phyloP scores from a whole-genome alignment of 2,113 vertebrate genomes.

The Ptilorrhoa leucosticta region DNA sequence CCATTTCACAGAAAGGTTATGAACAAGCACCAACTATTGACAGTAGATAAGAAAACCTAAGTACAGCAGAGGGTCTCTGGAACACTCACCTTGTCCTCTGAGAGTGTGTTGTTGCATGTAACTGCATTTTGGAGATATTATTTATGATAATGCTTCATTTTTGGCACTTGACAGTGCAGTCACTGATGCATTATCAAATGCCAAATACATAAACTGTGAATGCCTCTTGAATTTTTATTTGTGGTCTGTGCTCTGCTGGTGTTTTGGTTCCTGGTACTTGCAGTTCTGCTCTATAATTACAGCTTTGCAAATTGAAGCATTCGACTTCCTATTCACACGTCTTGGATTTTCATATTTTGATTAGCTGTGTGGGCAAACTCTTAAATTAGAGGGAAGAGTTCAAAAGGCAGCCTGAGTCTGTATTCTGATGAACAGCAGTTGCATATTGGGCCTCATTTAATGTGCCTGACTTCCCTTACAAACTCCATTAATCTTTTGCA shows the following conservation, averaged over 20 bases:
- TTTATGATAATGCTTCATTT: slow-evolving; percentile 13
- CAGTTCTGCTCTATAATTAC: slow-evolving; percentile 32
- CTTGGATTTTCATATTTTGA: slow-evolving; percentile 48
- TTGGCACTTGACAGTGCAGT: slow-evolving; percentile 12
- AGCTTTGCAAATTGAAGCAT: slow-evolving; percentile 34
- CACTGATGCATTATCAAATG: not conserved
- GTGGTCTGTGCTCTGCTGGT: slow-evolving; percentile 18
- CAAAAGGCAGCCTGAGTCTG: slow-evolving; percentile 14
- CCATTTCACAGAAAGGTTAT: not conserved
- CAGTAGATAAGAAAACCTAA: not conserved
- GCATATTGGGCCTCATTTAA: not conserved
- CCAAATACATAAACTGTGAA: slow-evolving; percentile 19
- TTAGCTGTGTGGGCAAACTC: slow-evolving; percentile 48
- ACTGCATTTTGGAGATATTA: not conserved
- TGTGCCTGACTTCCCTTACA: not conserved
- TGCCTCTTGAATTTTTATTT: slow-evolving; percentile 44
- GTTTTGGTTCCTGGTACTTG: slow-evolving; percentile 28
- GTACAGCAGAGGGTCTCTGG: not conserved
- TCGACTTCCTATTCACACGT: not conserved
- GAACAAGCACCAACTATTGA: not conserved
- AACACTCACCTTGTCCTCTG: not conserved
- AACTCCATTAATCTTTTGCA: not conserved
- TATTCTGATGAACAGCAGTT: not conserved
- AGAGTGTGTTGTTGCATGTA: not conserved
- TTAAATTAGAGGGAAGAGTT: slow-evolving; percentile 33